Evolutionary conservation across 2,797 vertebrate species (phyloP), one percentile per base, ranked within the genome.

Genomic region (Lacerta bilineata): DNA sequence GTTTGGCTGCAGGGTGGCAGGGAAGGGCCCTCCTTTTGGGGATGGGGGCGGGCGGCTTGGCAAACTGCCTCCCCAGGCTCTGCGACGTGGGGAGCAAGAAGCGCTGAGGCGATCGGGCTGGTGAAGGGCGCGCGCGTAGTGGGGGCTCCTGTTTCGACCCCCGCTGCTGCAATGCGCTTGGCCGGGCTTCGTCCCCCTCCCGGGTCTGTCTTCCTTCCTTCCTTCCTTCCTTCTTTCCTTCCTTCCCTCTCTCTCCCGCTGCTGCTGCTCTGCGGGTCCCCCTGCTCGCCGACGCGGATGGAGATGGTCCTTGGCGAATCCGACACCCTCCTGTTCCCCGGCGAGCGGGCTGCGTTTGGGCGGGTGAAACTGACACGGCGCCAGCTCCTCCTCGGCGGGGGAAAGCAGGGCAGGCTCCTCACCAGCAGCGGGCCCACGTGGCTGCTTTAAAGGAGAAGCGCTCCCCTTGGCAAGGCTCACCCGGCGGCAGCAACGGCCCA

Each of bases 81-180:
- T 64, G 20, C 17, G 50, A 15, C 3, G 50, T 55, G 15, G 59
- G 5, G 61, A 29, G 27, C 4, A 8, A 18, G 27, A 59, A 55
- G 50, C 50, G 50, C 50, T 3, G n/a, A 25, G 13, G 27, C 18
- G 15, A n/a, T 15, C 68, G 8, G 83, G 83, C 23, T 69, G 66
- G 25, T 5, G 82, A 59, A 74, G 83, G 29, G 3, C 17, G 61
- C 41, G 55, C n/a, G 75, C 43, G 29, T 2, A 29, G 33, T 3
- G 8, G 11, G 33, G 43, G 27, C n/a, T 50, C 5, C 66, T 36
- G 27, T 41, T 55, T 55, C 50, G 50, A 13, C 50, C 46, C 8
- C 71, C 11, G 11, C 79, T 27, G 39, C 36, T 84, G 83, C 83
- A 84, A 75, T 66, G 83, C 71, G 83, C 46, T 11, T 20, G 61